Evolutionary conservation across 2,113 vertebrate genomes (phyloP).

Genomic region (Pluvialis apricaria): DNA sequence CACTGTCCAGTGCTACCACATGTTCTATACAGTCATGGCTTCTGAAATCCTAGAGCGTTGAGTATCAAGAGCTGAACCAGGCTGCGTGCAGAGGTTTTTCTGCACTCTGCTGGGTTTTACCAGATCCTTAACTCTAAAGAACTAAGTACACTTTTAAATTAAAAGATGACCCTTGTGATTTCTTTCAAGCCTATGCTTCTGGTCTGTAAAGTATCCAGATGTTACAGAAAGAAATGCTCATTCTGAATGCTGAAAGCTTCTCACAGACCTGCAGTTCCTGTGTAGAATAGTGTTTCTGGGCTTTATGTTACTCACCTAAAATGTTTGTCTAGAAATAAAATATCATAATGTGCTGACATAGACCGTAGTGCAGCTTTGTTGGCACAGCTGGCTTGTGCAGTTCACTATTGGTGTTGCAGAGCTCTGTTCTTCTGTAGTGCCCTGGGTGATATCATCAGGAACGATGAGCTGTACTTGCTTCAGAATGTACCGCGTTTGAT

Average conservation of each 20-base stretch:
- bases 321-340: background rate
- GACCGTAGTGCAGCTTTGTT: background rate
- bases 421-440: background rate
- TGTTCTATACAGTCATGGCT: background rate
- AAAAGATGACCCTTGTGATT: background rate
- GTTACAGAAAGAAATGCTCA: rapidly evolving
- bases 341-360: background rate
- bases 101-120: background rate
- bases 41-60: background rate
- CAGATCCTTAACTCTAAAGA: background rate
- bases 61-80: rapidly evolving
- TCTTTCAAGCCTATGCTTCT: background rate
- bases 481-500: background rate
- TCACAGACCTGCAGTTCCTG: background rate
- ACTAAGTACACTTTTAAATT: background rate
- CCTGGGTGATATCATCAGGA: background rate
- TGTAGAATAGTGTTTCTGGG: background rate
- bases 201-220: rapidly evolving
- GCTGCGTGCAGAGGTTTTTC: background rate
- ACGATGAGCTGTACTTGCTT: background rate
- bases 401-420: background rate
- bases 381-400: background rate
- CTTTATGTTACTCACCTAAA: background rate
- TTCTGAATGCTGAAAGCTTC: background rate
- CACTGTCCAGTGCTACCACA: rapidly evolving